Evolutionary conservation across 2,113 vertebrate species (phyloP).

Genomic region (Hippocampus comes): DNA sequence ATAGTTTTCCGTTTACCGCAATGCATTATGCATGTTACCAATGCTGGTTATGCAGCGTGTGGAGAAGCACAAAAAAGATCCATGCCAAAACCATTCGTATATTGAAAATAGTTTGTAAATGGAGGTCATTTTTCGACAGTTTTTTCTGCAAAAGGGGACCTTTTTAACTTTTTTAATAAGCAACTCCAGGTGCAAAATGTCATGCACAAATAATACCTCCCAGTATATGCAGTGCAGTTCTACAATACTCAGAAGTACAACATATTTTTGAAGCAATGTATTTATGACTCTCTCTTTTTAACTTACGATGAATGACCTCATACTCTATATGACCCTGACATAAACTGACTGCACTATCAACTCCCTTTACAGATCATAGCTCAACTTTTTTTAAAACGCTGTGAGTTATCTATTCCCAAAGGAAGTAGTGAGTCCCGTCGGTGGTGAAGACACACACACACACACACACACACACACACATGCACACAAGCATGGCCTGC

Average conservation of each 20-base stretch:
- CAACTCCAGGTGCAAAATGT: not conserved
- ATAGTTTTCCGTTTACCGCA: too few relatives aligned
- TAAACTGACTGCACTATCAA: conserved; percentile 37
- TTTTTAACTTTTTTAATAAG: not conserved
- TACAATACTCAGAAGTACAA: not conserved
- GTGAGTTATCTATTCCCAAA: conserved; percentile 21
- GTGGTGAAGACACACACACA: not conserved
- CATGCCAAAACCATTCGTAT: too few relatives aligned
- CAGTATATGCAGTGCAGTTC: not conserved
- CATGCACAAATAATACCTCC: not conserved
- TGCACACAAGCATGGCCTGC: conserved; percentile 20
- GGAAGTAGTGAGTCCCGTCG: conserved; percentile 16
- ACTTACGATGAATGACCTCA: not conserved
- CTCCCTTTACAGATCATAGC: conserved; percentile 22
- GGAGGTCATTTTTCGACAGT: too few relatives aligned
- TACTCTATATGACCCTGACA: conserved; percentile 34
- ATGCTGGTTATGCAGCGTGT: too few relatives aligned
- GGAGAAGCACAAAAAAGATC: too few relatives aligned
- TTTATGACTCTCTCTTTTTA: conserved; percentile 1
- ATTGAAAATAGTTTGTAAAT: too few relatives aligned
- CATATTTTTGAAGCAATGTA: not conserved
- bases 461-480: too few relatives aligned
- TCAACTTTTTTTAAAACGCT: conserved; percentile 26
- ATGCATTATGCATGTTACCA: too few relatives aligned
- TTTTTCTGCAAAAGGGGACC: too few relatives aligned